Evolutionary conservation across 2,888 invertebrate genomes (phyloP), one percentile per base, ranked within the genome.

Genomic region (Pandemis corylana): DNA sequence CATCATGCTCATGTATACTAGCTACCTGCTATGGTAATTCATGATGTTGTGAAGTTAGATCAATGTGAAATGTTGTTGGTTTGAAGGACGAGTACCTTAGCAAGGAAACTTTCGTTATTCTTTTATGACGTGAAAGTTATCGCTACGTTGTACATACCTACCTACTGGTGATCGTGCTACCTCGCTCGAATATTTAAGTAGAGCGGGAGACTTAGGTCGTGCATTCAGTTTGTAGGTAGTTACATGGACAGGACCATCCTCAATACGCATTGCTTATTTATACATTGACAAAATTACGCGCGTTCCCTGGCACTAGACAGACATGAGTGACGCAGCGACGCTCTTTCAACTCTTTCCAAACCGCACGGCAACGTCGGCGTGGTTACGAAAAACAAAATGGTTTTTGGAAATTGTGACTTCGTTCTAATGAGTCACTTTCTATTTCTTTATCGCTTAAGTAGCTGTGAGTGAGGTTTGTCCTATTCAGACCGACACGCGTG

Each of bases 401-500:
- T 68, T 72, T 74, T 76, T 63, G 75, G 76, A 78, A 79, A 78
- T 76, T 62, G 49, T 76, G 73, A 69, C 69, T 69, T 66, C 28
- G 51, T 51, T 69, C 71, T 71, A 77, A 76, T 74, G 78, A 74
- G 75, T 75, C 78, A 79, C 82, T 82, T 82, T 82, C 82, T 81
- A 79, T 79, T 80, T 81, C 78, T 78, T 76, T 77, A 77, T 78
- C 59, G 76, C 81, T 81, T 79, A 76, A 67, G 75, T 77, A 78
- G 77, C 72, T 76, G 72, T 70, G 79, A 79, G 76, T 68, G 78
- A 78, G 80, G 81, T 82, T 82, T 80, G 80, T 82, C 78, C 66
- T 80, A 78, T 82, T 83, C 78, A 81, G 44, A 63, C 78, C 68
- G 78, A 81, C 80, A 83, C 78, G 80, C 83, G 83, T 85, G 82